Evolutionary conservation across 2,797 vertebrate genomes (phyloP), one percentile per base, ranked within the genome.

Genomic region (Eremophila alpestris): DNA sequence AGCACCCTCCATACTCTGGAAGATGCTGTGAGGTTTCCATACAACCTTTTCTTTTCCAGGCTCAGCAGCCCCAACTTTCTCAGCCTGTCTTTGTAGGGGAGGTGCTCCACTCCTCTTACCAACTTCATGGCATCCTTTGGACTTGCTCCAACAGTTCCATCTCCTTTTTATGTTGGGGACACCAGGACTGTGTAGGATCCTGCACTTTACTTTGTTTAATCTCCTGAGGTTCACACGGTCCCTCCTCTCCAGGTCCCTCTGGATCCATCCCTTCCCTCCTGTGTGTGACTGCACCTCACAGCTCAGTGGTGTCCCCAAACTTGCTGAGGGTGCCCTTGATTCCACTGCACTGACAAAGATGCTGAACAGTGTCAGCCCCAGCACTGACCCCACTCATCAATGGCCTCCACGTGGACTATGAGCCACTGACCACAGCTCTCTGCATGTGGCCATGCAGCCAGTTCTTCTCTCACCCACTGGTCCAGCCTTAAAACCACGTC

Each of bases 301-400:
- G 51, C 40, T 41, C 52, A 21, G 5, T 16, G 45, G 10, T 16
- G 18, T 16, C 45, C 58, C n/a, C 13, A 63, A 52, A 46, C n/a
- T 3, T 18, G 8, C 58, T 58, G 21, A 16, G 71, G 29, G 30
- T 64, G 65, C 21, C 45, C 73, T 32, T 2, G 2, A 17, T 10
- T 9, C 62, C 34, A 45, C 45, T 58, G 58, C 58, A 15, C n/a
- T 45, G 15, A 58, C 40, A 32, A 9, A 36, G 58, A 20, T 41
- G n/a, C 7, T 41, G 34, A 71, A 48, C 30, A 48, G 6, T 2
- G 20, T 8, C 11, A 10, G 22, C 40, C 46, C 40, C 65, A 40
- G 19, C 7, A 3, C 24, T 30, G n/a, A 45, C 17, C 56, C n/a
- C 20, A 51, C 17, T 24, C 1, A 0, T 16, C 76, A 13, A 30